These are phyloP conservation scores for Epinephelus fuscoguttatus DNA, from an alignment of 2,113 vertebrate species.

Conservation along the genomic window DNA sequence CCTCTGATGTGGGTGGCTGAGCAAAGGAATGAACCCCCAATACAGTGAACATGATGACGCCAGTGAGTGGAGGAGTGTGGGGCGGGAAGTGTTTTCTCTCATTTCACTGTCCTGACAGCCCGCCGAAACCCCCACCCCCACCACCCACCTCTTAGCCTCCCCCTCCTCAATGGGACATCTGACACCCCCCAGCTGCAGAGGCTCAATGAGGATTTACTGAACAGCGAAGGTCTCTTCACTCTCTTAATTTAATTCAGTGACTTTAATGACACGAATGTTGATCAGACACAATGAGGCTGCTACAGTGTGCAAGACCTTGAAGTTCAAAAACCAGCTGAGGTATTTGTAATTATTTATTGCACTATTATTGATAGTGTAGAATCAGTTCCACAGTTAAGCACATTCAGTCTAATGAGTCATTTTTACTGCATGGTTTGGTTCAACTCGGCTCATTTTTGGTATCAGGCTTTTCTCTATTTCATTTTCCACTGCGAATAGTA, in stretches of 20 bases:
- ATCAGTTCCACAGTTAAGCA: neutral
- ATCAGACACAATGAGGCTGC: conserved; percentile 20
- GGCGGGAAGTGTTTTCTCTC: conserved; percentile 57
- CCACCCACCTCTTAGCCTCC: neutral
- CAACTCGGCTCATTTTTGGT: no score
- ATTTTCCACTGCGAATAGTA: no score
- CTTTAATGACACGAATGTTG: conserved; percentile 31
- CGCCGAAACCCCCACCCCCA: conserved; percentile 23
- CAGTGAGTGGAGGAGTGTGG: neutral
- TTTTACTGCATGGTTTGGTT: no score
- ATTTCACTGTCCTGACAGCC: conserved; percentile 69
- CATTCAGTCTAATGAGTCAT: no score
- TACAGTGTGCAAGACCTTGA: neutral
- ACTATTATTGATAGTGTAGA: neutral
- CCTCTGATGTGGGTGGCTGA: conserved; percentile 46
- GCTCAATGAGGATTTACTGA: conserved; percentile 72
- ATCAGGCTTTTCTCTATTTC: no score
- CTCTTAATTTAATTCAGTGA: conserved; percentile 37
- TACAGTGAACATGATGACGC: conserved; percentile 41
- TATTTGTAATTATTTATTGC: neutral
- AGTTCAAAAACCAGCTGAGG: neutral
- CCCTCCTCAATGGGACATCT: conserved; percentile 65
- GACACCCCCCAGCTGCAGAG: conserved; percentile 79
- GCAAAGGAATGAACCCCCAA: conserved; percentile 32
- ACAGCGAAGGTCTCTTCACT: conserved; percentile 59